Evolutionary conservation across 2,888 invertebrate species (phyloP).

Genomic region (Mystacides longicornis): DNA sequence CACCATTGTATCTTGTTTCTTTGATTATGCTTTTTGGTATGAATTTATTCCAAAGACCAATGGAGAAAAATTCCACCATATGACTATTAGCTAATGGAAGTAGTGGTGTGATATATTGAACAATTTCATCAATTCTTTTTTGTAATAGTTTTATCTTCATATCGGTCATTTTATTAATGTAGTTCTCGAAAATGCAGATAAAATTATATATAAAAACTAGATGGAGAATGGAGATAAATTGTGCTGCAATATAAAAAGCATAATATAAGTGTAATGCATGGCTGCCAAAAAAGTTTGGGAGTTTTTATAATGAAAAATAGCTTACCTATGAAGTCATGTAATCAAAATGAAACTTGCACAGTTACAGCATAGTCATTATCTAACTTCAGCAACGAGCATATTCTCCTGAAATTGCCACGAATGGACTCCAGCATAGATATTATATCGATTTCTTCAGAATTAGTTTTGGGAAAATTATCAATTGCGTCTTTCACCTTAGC

Average conservation of each 20-base stretch:
- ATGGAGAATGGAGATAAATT: too few species aligned
- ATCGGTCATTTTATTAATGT: slow-evolving; percentile 11
- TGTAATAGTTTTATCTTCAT: slow-evolving; percentile 26
- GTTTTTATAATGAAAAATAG: too few species aligned
- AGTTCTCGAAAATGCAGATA: too few species aligned
- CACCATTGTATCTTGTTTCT: slow-evolving; percentile 41
- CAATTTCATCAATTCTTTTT: slow-evolving; percentile 40
- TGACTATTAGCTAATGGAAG: slow-evolving; percentile 65
- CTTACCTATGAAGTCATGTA: too few species aligned
- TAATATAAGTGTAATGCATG: too few species aligned
- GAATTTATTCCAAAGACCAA: slow-evolving; percentile 55
- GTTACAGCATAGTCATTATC: slow-evolving; percentile 28
- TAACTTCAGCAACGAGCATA: slow-evolving; percentile 61
- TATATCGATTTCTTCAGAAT: slow-evolving; percentile 60
- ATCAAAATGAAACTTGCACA: slow-evolving; percentile 15
- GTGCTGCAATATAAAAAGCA: too few species aligned
- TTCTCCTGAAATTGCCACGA: slow-evolving; percentile 59
- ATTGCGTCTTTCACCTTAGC: slow-evolving; percentile 52
- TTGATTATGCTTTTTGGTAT: slow-evolving; percentile 48
- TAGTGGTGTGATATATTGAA: slow-evolving; percentile 51
- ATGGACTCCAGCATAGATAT: slow-evolving; percentile 54
- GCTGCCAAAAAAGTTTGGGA: too few species aligned
- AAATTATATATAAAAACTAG: too few species aligned
- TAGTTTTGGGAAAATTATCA: slow-evolving; percentile 55
- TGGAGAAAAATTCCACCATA: slow-evolving; percentile 66